A percentile compares a stretch with the other conserved stretches of the same genome.
Conservation (phyloP, 2,113 vertebrate genomes). For the Apus apus region DNA sequence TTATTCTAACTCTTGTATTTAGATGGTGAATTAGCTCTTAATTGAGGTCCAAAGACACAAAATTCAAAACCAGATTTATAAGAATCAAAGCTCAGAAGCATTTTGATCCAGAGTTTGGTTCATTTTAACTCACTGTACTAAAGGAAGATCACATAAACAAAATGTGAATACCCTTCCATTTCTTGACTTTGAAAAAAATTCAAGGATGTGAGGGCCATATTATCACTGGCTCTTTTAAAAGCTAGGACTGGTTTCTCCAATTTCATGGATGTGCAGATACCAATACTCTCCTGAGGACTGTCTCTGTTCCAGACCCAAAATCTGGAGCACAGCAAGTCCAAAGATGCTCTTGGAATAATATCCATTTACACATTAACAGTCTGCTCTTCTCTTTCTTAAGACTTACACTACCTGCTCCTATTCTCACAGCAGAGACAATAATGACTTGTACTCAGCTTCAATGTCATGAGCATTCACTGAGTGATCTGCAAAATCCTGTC, state of each 20-base stretch:
- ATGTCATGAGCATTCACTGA: background rate
- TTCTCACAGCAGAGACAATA: background rate
- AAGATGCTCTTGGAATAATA: conserved; percentile 32
- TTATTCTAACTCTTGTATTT: background rate
- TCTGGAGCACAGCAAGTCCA: conserved; percentile 31
- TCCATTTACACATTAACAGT: conserved; percentile 24
- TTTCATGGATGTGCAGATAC: conserved; percentile 61
- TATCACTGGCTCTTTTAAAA: conserved; percentile 31
- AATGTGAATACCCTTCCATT: background rate
- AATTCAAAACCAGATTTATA: background rate
- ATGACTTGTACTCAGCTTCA: background rate
- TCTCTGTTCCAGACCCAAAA: conserved; percentile 29
- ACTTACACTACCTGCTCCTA: background rate
- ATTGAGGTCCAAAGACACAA: background rate
- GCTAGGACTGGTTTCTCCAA: conserved; percentile 15
- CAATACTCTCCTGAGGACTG: conserved; percentile 37
- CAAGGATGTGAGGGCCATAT: background rate
- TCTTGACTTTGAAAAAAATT: conserved; percentile 48
- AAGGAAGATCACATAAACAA: background rate
- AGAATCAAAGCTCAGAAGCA: background rate
- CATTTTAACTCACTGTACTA: background rate
- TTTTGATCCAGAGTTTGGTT: background rate
- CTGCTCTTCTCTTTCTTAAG: conserved; percentile 1
- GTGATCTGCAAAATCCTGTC: background rate
- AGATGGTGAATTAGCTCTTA: background rate